phyloP scores from a whole-genome alignment of 2,888 invertebrate genomes.

The Cartodere bifasciata region DNA sequence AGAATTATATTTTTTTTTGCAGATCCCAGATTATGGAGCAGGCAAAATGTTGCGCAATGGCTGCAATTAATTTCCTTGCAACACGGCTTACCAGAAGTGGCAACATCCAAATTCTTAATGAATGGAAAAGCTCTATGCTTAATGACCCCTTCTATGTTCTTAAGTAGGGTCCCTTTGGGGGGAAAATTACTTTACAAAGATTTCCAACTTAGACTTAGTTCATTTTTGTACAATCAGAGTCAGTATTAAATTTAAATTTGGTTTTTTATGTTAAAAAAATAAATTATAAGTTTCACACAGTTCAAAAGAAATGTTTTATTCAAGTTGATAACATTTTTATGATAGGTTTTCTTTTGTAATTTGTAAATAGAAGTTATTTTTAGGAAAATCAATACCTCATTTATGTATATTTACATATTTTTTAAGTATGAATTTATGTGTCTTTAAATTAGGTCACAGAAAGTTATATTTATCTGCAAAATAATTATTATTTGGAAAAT shows the following conservation, averaged over 20 bases:
- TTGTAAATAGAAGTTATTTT: no score
- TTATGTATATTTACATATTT: no score
- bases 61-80: conserved; percentile 42
- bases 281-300: conserved; percentile 10
- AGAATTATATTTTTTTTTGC: conserved; percentile 24
- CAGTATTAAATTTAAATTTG: conserved; percentile 4
- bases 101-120: conserved; percentile 56
- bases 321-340: no score
- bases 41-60: conserved; percentile 59
- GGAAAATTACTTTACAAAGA: conserved; percentile 59
- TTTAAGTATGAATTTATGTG: no score
- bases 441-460: no score
- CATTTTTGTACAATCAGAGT: conserved; percentile 43
- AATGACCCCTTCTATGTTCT: conserved; percentile 66
- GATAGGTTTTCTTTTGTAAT: no score
- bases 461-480: no score
- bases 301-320: no score
- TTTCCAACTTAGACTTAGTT: conserved; percentile 53
- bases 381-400: no score
- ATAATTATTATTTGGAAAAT: no score
- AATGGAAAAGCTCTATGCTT: conserved; percentile 70
- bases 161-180: conserved; percentile 52
- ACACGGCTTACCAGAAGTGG: conserved; percentile 44
- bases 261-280: conserved; percentile 4
- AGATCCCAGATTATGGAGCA: conserved; percentile 62